These are phyloP conservation scores for Tetranychus truncatus DNA, from an alignment of 2,888 invertebrate species.

Conservation along the genomic window DNA sequence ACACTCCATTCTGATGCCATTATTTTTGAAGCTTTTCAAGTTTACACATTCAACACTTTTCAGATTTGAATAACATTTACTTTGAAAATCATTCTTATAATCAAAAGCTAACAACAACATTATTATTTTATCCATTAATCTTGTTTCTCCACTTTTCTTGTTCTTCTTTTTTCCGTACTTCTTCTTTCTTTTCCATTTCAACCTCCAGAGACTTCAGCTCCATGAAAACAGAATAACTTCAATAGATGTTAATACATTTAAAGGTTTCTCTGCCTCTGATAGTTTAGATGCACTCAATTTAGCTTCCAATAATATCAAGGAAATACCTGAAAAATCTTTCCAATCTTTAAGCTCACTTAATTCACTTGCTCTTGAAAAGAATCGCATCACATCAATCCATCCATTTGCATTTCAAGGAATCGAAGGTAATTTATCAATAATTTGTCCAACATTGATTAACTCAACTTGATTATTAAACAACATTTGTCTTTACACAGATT, in stretches of 20 bases:
- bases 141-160: not conserved
- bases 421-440: slow-evolving; percentile 24
- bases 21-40: too few relatives aligned
- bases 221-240: slow-evolving; percentile 27
- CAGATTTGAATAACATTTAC: too few relatives aligned
- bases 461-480: too few relatives aligned
- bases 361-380: slow-evolving; percentile 72
- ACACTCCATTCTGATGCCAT: too few relatives aligned
- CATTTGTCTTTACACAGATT: slow-evolving; percentile 45
- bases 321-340: slow-evolving; percentile 44
- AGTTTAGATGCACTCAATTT: slow-evolving; percentile 64
- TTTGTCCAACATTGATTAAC: too few relatives aligned
- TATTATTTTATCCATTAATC: not conserved
- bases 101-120: too few relatives aligned
- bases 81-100: too few relatives aligned
- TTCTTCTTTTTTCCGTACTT: not conserved
- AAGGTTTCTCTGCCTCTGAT: slow-evolving; percentile 28
- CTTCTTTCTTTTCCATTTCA: not conserved
- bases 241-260: slow-evolving; percentile 22
- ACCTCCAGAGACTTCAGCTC: slow-evolving; percentile 22
- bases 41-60: too few relatives aligned
- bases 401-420: slow-evolving; percentile 66
- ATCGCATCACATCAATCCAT: slow-evolving; percentile 52
- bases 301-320: slow-evolving; percentile 61
- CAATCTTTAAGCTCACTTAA: slow-evolving; percentile 57